phyloP scores from a whole-genome alignment of 2,888 invertebrate genomes.

The Micoletzkya japonica region DNA sequence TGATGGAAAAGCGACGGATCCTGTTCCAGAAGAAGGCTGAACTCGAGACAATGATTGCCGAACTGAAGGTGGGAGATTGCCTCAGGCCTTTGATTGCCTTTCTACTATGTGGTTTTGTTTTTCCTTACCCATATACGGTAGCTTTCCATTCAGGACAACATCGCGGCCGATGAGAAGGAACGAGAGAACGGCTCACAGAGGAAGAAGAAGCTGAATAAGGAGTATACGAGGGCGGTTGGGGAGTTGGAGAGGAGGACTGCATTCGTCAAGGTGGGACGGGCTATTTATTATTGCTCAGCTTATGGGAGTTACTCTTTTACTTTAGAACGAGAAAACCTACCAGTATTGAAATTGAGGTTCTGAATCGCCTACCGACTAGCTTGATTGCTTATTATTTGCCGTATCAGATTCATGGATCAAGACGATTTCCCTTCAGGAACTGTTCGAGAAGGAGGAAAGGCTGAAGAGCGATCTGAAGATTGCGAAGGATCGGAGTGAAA shows the following conservation, averaged over 20 bases:
- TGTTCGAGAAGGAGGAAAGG: conserved; percentile 88
- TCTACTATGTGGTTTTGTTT: too few species aligned
- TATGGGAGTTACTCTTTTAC: background rate
- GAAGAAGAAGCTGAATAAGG: too few species aligned
- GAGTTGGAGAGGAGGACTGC: too few species aligned
- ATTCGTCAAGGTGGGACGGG: background rate
- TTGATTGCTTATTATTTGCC: too few species aligned
- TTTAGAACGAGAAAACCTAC: background rate
- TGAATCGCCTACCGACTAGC: conserved; percentile 29
- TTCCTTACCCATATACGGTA: too few species aligned
- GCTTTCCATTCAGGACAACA: too few species aligned
- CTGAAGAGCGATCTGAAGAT: conserved; percentile 78
- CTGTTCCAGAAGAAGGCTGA: conserved; percentile 77
- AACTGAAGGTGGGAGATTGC: conserved; percentile 90
- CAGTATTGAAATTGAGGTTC: too few species aligned
- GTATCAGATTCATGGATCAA: too few species aligned
- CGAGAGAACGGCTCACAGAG: too few species aligned
- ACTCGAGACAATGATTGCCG: conserved; percentile 90
- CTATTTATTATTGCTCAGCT: background rate
- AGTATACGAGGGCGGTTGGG: too few species aligned
- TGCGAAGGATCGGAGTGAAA: conserved; percentile 92
- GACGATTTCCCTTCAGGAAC: conserved; percentile 72
- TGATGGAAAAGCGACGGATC: conserved; percentile 66
- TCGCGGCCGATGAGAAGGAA: too few species aligned
- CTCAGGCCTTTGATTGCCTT: too few species aligned